Base-by-base conservation (phyloP, 1,140 invertebrate genomes). In the Drosophila santomea region DNA sequence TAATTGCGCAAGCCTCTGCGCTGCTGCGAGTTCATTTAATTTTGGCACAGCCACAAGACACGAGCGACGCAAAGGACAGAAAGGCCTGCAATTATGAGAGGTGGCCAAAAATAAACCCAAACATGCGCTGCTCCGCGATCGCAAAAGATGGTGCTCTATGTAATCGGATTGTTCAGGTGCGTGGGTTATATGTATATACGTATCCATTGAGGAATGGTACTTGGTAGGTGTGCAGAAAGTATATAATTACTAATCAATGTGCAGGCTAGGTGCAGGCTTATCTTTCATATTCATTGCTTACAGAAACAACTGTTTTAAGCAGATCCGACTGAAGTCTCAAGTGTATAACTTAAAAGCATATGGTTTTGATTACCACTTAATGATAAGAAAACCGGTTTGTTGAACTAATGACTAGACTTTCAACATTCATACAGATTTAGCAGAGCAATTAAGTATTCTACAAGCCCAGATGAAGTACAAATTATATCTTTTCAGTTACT, bases 51-150 rank as follows among this genome's bases (percentile, higher is more conserved):
- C 55, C 63, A 64, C 58, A 35, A 58, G 48, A 63, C 72, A 86
- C 72, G 57, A 85, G 45, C 83, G 71, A 61, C 55, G 61, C 66
- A 48, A 61, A 51, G 61, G 69, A 48, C 55, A 50, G 47, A 50
- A 50, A 50, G 69, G 83, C 75, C 75, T 89, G 80, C 79, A 86
- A 86, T 86, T 86, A 86, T 86, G 83, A 89, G 72, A 89, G 75
- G 67, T 58, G 61, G 84, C 83, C 83, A 88, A 88, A 88, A 88
- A 89, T 88, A 88, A 89, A 88, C 72, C 50, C 52, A 74, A 85
- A 68, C 72, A 78, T 85, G 73, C 78, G 78, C 80, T 83, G 74
- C 69, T 71, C 74, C 63, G 50, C 45, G 35, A 25, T 63, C 28
- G 44, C 71, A 52, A 17, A 74, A 14, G 51, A 74, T 74, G 28